Conservation (phyloP, 2,797 vertebrate species). For the Enteromius unitaeniatus region DNA sequence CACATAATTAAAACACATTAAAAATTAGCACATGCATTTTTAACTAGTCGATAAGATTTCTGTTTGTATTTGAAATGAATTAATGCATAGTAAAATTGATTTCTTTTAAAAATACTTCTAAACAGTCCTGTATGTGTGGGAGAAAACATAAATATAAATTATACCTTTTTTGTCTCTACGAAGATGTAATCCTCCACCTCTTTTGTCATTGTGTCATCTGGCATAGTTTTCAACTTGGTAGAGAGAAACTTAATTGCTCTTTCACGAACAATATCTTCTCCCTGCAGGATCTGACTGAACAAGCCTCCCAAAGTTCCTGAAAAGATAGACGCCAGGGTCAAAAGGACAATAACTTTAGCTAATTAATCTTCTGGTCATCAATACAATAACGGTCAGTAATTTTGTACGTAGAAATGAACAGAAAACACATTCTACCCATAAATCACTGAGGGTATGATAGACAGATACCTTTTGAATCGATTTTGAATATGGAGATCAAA, state of each 20-base stretch:
- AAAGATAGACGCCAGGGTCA: slow-evolving; percentile 23
- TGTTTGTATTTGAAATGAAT: background rate
- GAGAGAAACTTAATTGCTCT: slow-evolving; percentile 96
- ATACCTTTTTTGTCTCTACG: slow-evolving; percentile 93
- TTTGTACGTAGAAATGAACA: background rate
- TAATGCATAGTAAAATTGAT: background rate
- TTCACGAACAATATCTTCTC: slow-evolving; percentile 95
- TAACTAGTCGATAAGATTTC: background rate
- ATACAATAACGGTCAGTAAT: background rate
- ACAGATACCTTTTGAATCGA: slow-evolving; percentile 91
- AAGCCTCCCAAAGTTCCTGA: slow-evolving; percentile 93
- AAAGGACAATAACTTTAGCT: background rate
- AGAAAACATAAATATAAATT: background rate
- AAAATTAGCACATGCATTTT: background rate
- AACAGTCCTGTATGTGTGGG: background rate
- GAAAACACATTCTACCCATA: background rate
- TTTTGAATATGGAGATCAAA: slow-evolving; percentile 97
- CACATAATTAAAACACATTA: too few species aligned
- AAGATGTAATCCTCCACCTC: slow-evolving; percentile 95
- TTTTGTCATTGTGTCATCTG: slow-evolving; percentile 94
- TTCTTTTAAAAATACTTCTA: background rate
- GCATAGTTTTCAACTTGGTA: slow-evolving; percentile 88
- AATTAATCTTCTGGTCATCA: background rate
- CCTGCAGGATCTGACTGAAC: slow-evolving; percentile 97
- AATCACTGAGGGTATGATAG: background rate